These are phyloP conservation scores for Vannuccia rotundouncinata DNA, from an alignment of 2,888 invertebrate species.

Conservation along the genomic window DNA sequence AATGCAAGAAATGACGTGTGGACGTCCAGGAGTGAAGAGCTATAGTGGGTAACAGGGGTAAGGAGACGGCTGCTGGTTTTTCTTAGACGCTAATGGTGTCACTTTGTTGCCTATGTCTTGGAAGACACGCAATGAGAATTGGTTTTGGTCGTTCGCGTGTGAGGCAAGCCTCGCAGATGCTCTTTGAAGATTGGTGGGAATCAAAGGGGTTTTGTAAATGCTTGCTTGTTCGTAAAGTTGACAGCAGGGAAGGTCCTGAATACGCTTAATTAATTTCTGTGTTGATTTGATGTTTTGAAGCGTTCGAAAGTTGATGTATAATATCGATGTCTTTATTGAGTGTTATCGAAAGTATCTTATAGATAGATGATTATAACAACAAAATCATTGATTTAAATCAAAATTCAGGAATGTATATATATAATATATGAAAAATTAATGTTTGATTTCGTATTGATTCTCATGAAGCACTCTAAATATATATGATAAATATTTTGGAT, in stretches of 20 bases:
- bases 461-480: neutral
- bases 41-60: neutral
- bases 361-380: neutral
- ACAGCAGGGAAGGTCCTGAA: neutral
- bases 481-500: neutral
- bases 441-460: neutral
- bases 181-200: neutral
- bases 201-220: neutral
- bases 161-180: conserved; percentile 3
- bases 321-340: neutral
- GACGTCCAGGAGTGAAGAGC: neutral
- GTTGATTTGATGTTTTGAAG: neutral
- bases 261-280: neutral
- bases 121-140: neutral
- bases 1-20: neutral
- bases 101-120: neutral
- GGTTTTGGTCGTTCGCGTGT: neutral
- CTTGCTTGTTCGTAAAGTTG: neutral
- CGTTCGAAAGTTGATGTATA: neutral
- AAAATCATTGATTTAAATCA: neutral
- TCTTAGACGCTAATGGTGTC: conserved; percentile 22
- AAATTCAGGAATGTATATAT: too few relatives aligned
- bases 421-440: too few relatives aligned
- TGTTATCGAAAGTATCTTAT: neutral
- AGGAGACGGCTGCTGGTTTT: neutral